Evolutionary conservation across 2,113 vertebrate species (phyloP), one percentile per base, ranked within the genome.

Genomic region (Sylvia atricapilla): DNA sequence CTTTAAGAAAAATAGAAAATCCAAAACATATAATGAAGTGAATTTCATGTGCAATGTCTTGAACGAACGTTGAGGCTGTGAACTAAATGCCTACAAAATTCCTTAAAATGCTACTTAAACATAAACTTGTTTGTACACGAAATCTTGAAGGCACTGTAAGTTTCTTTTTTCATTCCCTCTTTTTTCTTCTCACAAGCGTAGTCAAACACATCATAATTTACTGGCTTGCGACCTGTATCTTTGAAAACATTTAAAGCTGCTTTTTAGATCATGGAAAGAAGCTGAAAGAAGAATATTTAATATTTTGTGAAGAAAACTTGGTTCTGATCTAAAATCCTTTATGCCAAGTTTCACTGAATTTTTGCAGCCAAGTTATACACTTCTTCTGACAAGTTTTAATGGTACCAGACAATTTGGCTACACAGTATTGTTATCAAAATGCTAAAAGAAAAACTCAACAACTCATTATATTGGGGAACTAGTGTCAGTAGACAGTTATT

Each of bases 311-410:
- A 92, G 15, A 20, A 93, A 74, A 72, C 44, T 67, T 88, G 12
- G 15, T 93, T 80, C 35, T 86, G 24, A 8, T 79, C 33, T 92
- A 68, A 35, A 43, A 49, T 31, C 9, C 11, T 81, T 68, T 72
- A 59, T 64, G 52, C 68, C 88, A 90, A 92, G 82, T 95, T 94
- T 96, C 92, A 84, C 55, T 89, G 68, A 60, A 68, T 77, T 92
- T 86, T 96, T 93, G 47, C 67, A 88, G 79, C 72, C 79, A 92
- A 93, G 28, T 86, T 86, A 75, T n/a, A 60, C 43, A 68, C 24
- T 41, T 90, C 37, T 46, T 87, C 67, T 90, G 46, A 85, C 37
- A 63, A 67, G 41, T 90, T 91, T 91, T 86, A 86, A 70, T 88
- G 52, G 11, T 63, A 86, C 27, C 43, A 94, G 87, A 87, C 69